These are phyloP conservation scores for Parazoanthus atlanticus DNA, from an alignment of 92 coral and sea anemone species.

Conservation along the genomic window DNA sequence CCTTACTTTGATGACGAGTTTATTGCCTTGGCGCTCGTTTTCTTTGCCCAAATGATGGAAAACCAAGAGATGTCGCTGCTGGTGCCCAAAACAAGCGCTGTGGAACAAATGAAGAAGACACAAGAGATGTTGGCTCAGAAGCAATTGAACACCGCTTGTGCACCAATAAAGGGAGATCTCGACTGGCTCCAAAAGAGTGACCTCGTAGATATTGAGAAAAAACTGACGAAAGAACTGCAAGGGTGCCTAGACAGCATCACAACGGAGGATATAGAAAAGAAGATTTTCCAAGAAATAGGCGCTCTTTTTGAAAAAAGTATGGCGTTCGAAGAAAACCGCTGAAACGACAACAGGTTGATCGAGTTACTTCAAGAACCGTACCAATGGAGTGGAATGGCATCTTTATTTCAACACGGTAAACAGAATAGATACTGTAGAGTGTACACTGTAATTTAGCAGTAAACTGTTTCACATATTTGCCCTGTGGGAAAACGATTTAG, in stretches of 20 bases:
- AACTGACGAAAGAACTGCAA: slow-evolving; percentile 20
- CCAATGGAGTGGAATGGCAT: too few relatives aligned
- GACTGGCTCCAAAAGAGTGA: slow-evolving; percentile 38
- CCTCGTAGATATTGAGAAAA: slow-evolving; percentile 25
- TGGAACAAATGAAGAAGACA: slow-evolving; percentile 45
- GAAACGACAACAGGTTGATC: too few relatives aligned
- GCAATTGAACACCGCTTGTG: neutral
- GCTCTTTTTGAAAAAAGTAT: slow-evolving; percentile 27
- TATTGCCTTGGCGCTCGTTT: slow-evolving; percentile 16
- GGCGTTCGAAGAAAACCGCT: neutral
- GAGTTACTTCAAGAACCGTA: too few relatives aligned
- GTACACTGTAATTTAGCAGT: too few relatives aligned
- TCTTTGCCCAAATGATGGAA: slow-evolving; percentile 42
- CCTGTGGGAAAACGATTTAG: too few relatives aligned
- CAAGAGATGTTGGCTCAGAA: slow-evolving; percentile 39
- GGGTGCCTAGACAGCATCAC: neutral
- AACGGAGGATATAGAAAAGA: slow-evolving; percentile 31
- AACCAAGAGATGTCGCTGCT: slow-evolving; percentile 33
- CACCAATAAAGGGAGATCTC: neutral
- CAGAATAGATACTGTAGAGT: too few relatives aligned
- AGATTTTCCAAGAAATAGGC: slow-evolving; percentile 22
- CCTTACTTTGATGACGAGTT: slow-evolving; percentile 50
- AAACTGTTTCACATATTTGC: too few relatives aligned
- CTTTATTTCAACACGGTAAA: too few relatives aligned
- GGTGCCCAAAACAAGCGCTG: slow-evolving; percentile 46